These are phyloP conservation scores for Zaprionus inermis DNA, from an alignment of 1,140 invertebrate genomes.

Conservation along the genomic window DNA sequence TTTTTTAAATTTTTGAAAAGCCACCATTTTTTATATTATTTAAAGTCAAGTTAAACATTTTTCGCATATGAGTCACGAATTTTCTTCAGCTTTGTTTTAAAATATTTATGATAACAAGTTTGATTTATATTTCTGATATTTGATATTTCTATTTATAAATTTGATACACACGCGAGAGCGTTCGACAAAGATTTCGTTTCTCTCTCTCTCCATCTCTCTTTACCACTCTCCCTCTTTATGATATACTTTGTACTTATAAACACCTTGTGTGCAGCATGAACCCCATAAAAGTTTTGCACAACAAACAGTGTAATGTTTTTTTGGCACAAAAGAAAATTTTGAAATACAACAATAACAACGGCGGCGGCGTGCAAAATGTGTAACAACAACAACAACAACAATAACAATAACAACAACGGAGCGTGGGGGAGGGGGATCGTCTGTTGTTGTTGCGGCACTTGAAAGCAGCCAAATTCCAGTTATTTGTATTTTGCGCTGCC, in stretches of 20 bases:
- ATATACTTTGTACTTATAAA: neutral
- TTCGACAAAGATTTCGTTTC: neutral
- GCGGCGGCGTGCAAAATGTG: conserved; percentile 7
- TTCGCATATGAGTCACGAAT: too few species aligned
- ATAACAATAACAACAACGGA: conserved; percentile 5
- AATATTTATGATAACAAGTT: too few species aligned
- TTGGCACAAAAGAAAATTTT: conserved; percentile 40
- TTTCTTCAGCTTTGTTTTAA: too few species aligned
- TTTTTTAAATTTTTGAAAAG: too few species aligned
- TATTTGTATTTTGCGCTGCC: neutral
- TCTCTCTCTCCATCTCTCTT: neutral
- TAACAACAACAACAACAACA: conserved; percentile 18
- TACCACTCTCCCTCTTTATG: neutral
- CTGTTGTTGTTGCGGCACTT: conserved; percentile 11
- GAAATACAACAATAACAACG: conserved; percentile 11
- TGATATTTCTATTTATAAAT: neutral
- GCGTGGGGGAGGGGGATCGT: neutral
- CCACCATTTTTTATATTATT: too few species aligned
- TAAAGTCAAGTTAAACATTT: too few species aligned
- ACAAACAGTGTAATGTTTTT: conserved; percentile 15
- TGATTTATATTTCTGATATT: too few species aligned
- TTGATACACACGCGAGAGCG: neutral
- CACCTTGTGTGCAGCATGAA: conserved; percentile 4
- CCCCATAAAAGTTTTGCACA: conserved; percentile 32
- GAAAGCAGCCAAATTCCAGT: conserved; percentile 8